These are phyloP conservation scores for Argynnis bischoffii DNA, from an alignment of 2,888 invertebrate genomes.

Conservation along the genomic window DNA sequence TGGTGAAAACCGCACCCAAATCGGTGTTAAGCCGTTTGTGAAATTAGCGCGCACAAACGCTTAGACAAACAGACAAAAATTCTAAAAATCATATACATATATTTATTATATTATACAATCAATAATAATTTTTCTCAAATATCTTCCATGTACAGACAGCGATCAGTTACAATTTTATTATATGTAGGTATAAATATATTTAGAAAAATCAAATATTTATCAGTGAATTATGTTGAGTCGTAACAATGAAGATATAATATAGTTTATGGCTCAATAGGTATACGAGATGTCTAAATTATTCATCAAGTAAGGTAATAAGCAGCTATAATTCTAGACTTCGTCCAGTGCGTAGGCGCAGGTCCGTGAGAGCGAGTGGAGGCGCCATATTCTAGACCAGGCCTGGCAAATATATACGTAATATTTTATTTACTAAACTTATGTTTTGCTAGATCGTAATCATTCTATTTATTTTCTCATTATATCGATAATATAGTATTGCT, in stretches of 20 bases:
- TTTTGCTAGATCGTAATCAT: too few species aligned
- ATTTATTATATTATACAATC: too few species aligned
- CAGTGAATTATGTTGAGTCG: neutral
- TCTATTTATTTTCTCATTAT: too few species aligned
- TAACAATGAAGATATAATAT: slow-evolving; percentile 29
- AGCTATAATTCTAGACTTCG: slow-evolving; percentile 48
- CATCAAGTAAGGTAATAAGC: slow-evolving; percentile 43
- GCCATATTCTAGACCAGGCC: slow-evolving; percentile 46
- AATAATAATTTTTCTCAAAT: too few species aligned
- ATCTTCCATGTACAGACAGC: neutral
- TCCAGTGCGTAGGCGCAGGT: slow-evolving; percentile 56
- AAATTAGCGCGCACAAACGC: too few species aligned
- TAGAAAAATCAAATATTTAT: neutral
- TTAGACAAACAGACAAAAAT: too few species aligned
- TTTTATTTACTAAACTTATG: too few species aligned
- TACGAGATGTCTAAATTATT: slow-evolving; percentile 43
- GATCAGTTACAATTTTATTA: neutral
- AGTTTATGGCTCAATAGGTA: slow-evolving; percentile 30
- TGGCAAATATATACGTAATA: slow-evolving; percentile 22
- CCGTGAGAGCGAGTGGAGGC: slow-evolving; percentile 59
- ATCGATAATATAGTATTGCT: too few species aligned
- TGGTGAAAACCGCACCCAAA: too few species aligned
- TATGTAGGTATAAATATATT: neutral
- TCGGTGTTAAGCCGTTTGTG: too few species aligned
- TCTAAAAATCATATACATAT: too few species aligned